phyloP scores from a whole-genome alignment of 2,888 invertebrate species.

The Cloeon dipterum region DNA sequence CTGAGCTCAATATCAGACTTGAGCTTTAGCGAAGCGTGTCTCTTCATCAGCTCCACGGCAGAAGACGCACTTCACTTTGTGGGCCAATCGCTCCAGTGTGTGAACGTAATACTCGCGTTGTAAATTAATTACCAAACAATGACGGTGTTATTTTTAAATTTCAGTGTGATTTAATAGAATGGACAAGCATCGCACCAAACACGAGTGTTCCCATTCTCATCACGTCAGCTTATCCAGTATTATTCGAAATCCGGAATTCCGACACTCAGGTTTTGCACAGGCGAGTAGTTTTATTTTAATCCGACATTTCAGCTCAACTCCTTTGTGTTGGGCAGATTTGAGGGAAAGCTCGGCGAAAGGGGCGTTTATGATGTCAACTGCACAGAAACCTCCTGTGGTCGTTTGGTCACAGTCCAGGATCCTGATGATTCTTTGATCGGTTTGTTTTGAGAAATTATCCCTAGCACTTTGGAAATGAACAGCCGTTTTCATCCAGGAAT shows the following conservation, averaged over 20 bases:
- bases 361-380: slow-evolving; percentile 2
- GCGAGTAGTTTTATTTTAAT: too few relatives aligned
- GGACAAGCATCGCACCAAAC: background rate
- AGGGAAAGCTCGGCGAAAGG: slow-evolving; percentile 1
- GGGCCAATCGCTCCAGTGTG: background rate
- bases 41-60: background rate
- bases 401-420: background rate
- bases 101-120: too few relatives aligned
- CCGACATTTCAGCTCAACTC: too few relatives aligned
- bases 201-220: background rate
- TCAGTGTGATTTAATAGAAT: background rate
- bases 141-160: too few relatives aligned
- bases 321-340: too few relatives aligned
- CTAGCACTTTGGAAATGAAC: background rate
- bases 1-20: too few relatives aligned
- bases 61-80: background rate
- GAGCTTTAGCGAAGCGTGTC: background rate
- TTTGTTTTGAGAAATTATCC: background rate
- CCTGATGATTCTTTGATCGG: slow-evolving; percentile 1
- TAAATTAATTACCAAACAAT: too few relatives aligned
- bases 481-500: background rate
- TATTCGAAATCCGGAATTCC: too few relatives aligned
- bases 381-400: background rate
- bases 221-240: background rate
- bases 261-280: too few relatives aligned